Evolutionary conservation across 2,888 invertebrate species (phyloP).

Genomic region (Nomada ruficornis): DNA sequence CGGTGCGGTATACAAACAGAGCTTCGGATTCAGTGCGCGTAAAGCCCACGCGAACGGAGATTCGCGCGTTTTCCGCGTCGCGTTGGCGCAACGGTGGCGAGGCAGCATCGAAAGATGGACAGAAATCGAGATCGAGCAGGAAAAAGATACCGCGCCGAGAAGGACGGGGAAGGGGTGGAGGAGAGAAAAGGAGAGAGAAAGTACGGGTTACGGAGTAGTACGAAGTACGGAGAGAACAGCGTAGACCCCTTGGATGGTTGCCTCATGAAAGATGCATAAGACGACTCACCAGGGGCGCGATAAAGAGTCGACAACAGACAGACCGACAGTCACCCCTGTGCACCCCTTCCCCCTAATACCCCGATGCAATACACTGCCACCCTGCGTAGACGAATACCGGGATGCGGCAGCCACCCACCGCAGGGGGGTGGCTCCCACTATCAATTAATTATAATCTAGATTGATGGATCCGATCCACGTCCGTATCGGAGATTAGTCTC

Average conservation of each 20-base stretch:
- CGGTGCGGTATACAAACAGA: constrained; percentile 28
- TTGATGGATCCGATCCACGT: constrained; percentile 83
- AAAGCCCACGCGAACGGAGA: constrained; percentile 9
- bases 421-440: constrained; percentile 80
- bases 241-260: constrained; percentile 83
- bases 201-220: constrained; percentile 72
- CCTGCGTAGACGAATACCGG: constrained; percentile 65
- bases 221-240: constrained; percentile 67
- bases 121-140: constrained; percentile 25
- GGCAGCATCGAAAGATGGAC: constrained; percentile 5
- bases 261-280: constrained; percentile 85
- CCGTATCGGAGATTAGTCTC: constrained; percentile 83
- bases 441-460: constrained; percentile 85
- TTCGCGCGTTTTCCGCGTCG: constrained; percentile 33
- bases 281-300: constrained; percentile 85
- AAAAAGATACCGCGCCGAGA: constrained; percentile 8
- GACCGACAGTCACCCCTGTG: constrained; percentile 83
- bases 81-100: constrained; percentile 11
- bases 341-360: constrained; percentile 80
- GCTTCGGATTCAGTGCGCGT: constrained; percentile 19
- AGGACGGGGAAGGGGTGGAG: constrained; percentile 26
- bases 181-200: constrained; percentile 48
- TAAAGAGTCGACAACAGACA: constrained; percentile 85
- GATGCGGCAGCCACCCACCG: constrained; percentile 69
- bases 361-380: constrained; percentile 81